Evolutionary conservation across 2,888 invertebrate genomes (phyloP), one percentile per base, ranked within the genome.

Genomic region (Cosmia trapezina): DNA sequence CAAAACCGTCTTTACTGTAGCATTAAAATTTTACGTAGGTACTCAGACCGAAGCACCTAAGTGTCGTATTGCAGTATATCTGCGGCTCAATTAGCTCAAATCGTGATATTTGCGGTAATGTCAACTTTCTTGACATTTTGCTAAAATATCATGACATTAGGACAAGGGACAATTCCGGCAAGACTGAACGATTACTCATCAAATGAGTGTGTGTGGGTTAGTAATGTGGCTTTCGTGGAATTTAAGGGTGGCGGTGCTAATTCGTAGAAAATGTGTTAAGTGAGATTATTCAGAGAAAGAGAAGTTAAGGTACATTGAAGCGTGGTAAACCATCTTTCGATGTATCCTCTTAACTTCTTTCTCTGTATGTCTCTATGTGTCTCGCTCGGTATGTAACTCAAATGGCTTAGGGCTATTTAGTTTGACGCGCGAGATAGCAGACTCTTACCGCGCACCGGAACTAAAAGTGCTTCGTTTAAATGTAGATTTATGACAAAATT

Each of bases 41-140:
- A n/a, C 28, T 37, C n/a, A 45, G 53, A 75, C n/a, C 22, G 28
- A 49, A 73, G 3, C 17, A 45, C n/a, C 7, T 9, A 63, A 62
- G 14, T 66, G 68, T 75, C 80, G 76, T 87, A 83, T 76, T 87
- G 85, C 83, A 85, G 85, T 77, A 63, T 41, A 4, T 33, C 54
- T 78, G 74, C 76, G 72, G 71, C 45, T 61, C 56, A 70, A 79
- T 78, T 70, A 76, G 67, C 64, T 74, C 57, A 84, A 86, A 85
- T 82, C 78, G 83, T 80, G 87, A 59, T 85, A 86, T 82, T 87
- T 88, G 85, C 84, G 62, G 73, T 84, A 92, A 92, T 92, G 92
- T 92, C 92, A 92, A 88, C 89, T 88, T 86, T 87, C 81, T 83
- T 91, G 92, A 74, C 91, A 92, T 92, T 91, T 65, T 81, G 65